Evolutionary conservation across 2,113 vertebrate genomes (phyloP).

Genomic region (Pluvianellus socialis): DNA sequence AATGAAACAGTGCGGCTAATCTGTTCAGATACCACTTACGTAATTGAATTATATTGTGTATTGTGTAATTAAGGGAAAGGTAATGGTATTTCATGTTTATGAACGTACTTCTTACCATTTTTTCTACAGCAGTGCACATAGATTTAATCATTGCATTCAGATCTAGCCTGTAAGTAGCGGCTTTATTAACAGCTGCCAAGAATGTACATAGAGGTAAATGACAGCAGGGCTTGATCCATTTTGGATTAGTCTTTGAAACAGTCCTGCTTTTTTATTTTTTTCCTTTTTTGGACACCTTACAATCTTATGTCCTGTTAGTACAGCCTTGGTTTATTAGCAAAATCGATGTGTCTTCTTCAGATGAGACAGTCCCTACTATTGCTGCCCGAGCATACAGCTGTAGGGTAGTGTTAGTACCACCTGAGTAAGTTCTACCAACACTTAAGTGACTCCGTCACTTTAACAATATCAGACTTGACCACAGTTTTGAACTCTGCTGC

Average conservation of each 20-base stretch:
- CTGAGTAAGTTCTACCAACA: neutral
- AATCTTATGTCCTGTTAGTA: neutral
- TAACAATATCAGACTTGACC: neutral
- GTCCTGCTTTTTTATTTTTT: neutral
- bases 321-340: neutral
- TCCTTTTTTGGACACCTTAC: neutral
- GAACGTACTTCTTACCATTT: neutral
- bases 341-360: neutral
- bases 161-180: neutral
- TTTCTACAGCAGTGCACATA: neutral
- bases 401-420: neutral
- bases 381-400: no score
- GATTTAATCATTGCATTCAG: neutral
- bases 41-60: neutral
- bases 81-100: neutral
- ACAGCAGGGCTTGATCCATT: neutral
- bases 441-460: neutral
- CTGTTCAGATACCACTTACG: neutral
- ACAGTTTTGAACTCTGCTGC: neutral
- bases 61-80: conserved; percentile 34
- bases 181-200: neutral
- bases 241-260: neutral
- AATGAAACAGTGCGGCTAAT: neutral
- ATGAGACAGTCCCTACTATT: neutral
- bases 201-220: neutral